Evolutionary conservation across 2,113 vertebrate genomes (phyloP), one percentile per base, ranked within the genome.

Genomic region (Petrocephalus zakoni): DNA sequence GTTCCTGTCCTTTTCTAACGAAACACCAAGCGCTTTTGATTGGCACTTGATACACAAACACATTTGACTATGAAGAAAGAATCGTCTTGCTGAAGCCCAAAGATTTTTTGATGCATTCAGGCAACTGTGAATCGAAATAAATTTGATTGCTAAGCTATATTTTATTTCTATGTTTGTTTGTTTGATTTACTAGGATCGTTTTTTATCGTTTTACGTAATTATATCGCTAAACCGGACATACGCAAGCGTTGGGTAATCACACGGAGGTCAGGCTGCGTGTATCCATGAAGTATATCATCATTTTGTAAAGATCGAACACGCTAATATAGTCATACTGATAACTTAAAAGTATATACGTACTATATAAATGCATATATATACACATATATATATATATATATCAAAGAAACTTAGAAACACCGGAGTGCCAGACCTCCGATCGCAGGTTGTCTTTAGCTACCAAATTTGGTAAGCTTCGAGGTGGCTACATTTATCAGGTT

Each of bases 61-160:
- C 92, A 94, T 94, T 92, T 95, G 93, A 94, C 94, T 96, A 94
- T 91, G 94, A 94, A 93, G 91, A 94, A 92, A 94, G 92, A 91
- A 92, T 92, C 94, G 91, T 95, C 96, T 96, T 96, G 97, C 97
- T 97, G 94, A 97, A 97, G 96, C 98, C 98, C 97, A 99, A 99
- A 99, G 98, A 99, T 96, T 97, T 97, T 97, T 97, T 98, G 98
- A 97, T 99, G 98, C 97, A 98, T 97, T 97, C 97, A 98, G 97
- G 96, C 93, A 92, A 98, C 97, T 99, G 97, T 99, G 97, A 99
- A 97, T 95, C 91, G 94, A 96, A 97, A 95, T 93, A 92, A 93
- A 94, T 90, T 92, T 93, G 93, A 94, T 90, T 88, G 89, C 84
- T 90, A 90, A 92, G 87, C 90, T 91, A 88, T 93, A 90, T 93